Base-by-base conservation (phyloP, 1,140 invertebrate species). In the Drosophila sp. region DNA sequence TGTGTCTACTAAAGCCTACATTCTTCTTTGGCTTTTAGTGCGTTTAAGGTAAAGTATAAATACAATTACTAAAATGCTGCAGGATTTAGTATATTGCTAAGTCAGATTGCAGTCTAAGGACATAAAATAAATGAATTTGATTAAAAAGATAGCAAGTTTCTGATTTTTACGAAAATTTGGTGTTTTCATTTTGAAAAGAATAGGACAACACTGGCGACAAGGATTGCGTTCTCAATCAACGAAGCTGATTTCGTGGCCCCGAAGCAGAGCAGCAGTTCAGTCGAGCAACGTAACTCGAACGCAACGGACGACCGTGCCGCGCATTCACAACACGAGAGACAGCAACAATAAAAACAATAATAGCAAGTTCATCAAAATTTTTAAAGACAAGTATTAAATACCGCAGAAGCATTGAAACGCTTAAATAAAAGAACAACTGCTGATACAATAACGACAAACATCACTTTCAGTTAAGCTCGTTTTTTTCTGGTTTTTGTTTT, bases 221-320 rank as follows among this genome's bases (percentile, higher is more conserved):
- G 21, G 21, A 21, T 29, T 7, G 27, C 27, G 7, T 5, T 29
- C 27, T 29, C 2, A 6, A 7, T 29, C 4, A 4, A 29, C 27
- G 27, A 29, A 29, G 27, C 27, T 29, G 4, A 29, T 4, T 0
- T 29, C 27, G 50, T 14, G 14, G 40, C 54, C 14, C 13, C 25
- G 13, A 16, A 25, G 4, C 50, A 53, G 25, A 21, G 54, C 69
- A 65, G 56, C 50, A 41, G 72, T 45, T 45, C 61, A 83, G 76
- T 84, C 80, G 72, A 84, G 76, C 72, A 66, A 80, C 67, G 80
- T 67, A 84, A 84, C 76, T 83, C 80, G 64, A 80, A 83, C 72
- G 63, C 46, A 80, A 71, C 80, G 80, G 67, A 76, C 76, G 74
- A 14, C 59, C 65, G 50, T 64, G 48, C 46, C 61, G 59, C 61